phyloP scores from a whole-genome alignment of 2,888 invertebrate genomes.

The Rotaria sp. region DNA sequence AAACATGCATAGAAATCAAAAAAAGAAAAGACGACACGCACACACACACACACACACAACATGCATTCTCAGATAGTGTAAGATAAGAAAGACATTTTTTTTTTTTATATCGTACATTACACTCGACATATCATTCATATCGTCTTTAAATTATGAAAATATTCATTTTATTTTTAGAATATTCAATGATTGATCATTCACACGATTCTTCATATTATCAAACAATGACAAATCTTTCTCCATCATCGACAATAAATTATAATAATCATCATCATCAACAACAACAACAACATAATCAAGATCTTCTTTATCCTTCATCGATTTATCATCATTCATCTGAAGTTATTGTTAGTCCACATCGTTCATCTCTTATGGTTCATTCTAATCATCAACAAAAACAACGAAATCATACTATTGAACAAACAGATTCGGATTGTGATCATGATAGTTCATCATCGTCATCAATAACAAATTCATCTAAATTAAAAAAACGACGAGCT shows the following conservation, averaged over 20 bases:
- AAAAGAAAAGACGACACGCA: not conserved
- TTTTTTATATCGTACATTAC: not conserved
- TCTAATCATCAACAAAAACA: not conserved
- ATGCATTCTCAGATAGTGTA: conserved; percentile 8
- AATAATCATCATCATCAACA: not conserved
- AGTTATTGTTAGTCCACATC: conserved; percentile 20
- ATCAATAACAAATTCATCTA: not conserved
- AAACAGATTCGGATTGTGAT: conserved; percentile 27
- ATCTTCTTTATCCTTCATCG: conserved; percentile 2
- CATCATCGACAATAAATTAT: not conserved
- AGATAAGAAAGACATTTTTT: conserved; percentile 11
- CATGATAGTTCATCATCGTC: conserved; percentile 28
- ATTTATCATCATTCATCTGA: conserved; percentile 2
- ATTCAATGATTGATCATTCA: conserved; percentile 19
- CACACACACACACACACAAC: not conserved
- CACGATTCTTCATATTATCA: conserved; percentile 6
- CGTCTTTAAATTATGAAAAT: not conserved
- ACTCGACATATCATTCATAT: not conserved
- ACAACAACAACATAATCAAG: not conserved
- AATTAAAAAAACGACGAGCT: conserved; percentile 66
- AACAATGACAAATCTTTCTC: conserved; percentile 12
- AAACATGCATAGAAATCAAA: not conserved
- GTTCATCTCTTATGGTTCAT: not conserved
- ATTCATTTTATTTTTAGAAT: not conserved
- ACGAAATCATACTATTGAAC: not conserved